Base-by-base conservation (phyloP, 53 echinoderm and acorn worm species). In the Zoroaster sp. region DNA sequence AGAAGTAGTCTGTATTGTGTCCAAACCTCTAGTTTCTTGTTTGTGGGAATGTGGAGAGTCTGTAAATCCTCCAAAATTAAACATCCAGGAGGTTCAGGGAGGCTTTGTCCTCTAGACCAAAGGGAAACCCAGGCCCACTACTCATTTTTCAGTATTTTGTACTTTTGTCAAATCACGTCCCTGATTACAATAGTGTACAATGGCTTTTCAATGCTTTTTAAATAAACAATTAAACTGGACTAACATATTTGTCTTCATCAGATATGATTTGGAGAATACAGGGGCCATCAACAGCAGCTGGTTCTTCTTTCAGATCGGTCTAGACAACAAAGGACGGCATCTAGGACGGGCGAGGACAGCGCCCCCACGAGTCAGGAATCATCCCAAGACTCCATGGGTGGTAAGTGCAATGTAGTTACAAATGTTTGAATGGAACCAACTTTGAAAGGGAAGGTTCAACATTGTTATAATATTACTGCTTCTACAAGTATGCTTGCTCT, bases 251-350 rank as follows among this genome's bases (percentile, higher is more conserved):
- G 65, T 55, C 13, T 52, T 67, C 35, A 1, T 5, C 35, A 96
- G 96, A 80, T 96, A 96, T 88, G 97, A 97, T 75, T 41, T 97
- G 38, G 92, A 97, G 59, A 90, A 90, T 46, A 92, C 92, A 23
- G 97, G 97, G 35, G 95, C 89, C 4, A 31, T 97, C 36, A 82
- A 83, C 59, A 94, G 92, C 43, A 85, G 79, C 47, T 95, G 90
- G 92, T 97, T 97, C 68, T 95, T 97, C 73, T 67, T 73, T 11
- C 91, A 94, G 74, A 66, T 97, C 39, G 97, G 97, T 66, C 79
- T 97, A 79, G 95, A 97, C 66, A 75, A 31, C 14, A 92, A 73
- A 47, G 97, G 97, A 40, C 70, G 67, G 10, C 69, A 92, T 75
- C 81, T 91, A 25, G 87, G 80, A 11, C 44, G 93, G 46, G 93